Evolutionary conservation across 2,113 vertebrate genomes (phyloP).

Genomic region (Prunella fulvescens): DNA sequence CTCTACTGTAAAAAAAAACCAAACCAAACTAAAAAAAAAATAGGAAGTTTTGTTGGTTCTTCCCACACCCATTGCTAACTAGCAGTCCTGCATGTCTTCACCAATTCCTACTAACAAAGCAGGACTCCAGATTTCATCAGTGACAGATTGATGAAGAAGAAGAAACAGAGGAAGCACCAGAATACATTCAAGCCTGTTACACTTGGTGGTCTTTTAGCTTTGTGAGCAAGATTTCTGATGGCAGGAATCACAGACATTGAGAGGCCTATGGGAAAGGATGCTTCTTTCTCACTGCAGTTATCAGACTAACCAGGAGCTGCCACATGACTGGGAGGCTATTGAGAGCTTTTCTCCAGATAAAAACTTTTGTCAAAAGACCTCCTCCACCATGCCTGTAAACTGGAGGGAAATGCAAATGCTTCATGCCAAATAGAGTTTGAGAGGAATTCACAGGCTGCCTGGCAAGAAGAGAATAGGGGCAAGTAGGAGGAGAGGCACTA

Average conservation of each 20-base stretch:
- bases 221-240: neutral
- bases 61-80: neutral
- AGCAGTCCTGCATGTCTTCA: neutral
- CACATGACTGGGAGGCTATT: neutral
- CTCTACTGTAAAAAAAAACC: neutral
- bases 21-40: neutral
- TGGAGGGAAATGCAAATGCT: neutral
- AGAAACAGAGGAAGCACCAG: neutral
- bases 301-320: neutral
- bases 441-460: neutral
- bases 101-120: neutral
- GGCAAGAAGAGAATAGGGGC: neutral
- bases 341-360: neutral
- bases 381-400: neutral
- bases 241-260: neutral
- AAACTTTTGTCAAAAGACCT: neutral
- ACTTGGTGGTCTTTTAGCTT: neutral
- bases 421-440: neutral
- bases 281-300: neutral
- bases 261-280: neutral
- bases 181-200: neutral
- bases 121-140: neutral
- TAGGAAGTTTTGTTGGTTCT: neutral
- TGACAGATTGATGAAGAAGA: neutral
- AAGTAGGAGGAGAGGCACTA: neutral